Evolutionary conservation across 2,113 vertebrate genomes (phyloP).

Genomic region (Terrapene triunguis): DNA sequence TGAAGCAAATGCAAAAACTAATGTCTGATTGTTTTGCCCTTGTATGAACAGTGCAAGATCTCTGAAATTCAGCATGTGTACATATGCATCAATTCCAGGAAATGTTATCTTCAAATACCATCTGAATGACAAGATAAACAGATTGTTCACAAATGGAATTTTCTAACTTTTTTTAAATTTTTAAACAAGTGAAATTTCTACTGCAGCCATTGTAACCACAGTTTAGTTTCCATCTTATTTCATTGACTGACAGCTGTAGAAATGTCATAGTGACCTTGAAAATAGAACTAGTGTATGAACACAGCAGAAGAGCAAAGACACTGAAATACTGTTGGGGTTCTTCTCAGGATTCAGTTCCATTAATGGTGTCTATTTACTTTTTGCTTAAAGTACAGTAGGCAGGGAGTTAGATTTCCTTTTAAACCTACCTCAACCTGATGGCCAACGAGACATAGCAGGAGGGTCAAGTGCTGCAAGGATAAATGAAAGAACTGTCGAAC

Average conservation of each 20-base stretch:
- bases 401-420: neutral
- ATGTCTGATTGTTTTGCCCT: neutral
- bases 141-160: slow-evolving; percentile 40
- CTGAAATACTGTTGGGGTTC: neutral
- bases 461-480: neutral
- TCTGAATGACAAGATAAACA: slow-evolving; percentile 42
- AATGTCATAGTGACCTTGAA: slow-evolving; percentile 55
- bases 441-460: neutral
- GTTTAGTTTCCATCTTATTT: slow-evolving; percentile 16
- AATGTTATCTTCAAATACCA: slow-evolving; percentile 30
- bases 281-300: neutral
- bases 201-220: slow-evolving; percentile 1
- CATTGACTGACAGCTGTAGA: slow-evolving; percentile 28
- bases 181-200: slow-evolving; percentile 18
- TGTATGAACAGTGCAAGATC: neutral
- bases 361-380: fast-evolving
- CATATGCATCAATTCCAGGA: slow-evolving; percentile 51
- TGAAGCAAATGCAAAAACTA: neutral
- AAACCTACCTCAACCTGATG: neutral
- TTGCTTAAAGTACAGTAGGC: neutral
- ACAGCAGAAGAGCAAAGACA: neutral
- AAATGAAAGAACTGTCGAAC: neutral
- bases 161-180: slow-evolving; percentile 34
- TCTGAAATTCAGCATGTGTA: neutral
- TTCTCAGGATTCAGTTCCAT: neutral